A percentile compares a stretch with the other conserved stretches of the same genome.
Evolutionary conservation across 2,888 invertebrate species (phyloP).

Genomic region (Julus scanicus): DNA sequence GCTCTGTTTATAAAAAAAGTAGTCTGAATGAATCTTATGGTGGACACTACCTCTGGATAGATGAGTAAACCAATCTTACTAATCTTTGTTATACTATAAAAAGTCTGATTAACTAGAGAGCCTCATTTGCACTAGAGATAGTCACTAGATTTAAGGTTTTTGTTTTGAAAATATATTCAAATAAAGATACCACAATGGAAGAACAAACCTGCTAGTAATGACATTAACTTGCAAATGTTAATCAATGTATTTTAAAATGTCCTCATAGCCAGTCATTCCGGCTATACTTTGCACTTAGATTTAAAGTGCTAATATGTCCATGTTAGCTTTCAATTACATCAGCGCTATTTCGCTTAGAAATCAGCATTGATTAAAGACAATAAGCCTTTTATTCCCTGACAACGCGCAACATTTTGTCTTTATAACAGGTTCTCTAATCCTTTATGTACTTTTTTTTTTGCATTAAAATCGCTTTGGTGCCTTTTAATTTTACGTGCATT

Average conservation of each 20-base stretch:
- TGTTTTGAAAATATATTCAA: neutral
- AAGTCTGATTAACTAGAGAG: no score
- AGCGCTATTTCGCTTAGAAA: neutral
- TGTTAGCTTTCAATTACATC: neutral
- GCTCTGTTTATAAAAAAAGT: no score
- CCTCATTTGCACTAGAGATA: no score
- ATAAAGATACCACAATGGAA: neutral
- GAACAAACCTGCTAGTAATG: no score
- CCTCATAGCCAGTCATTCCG: neutral
- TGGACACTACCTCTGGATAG: no score
- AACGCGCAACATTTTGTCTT: neutral
- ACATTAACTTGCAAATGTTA: no score
- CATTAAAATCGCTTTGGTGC: neutral
- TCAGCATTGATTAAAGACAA: conserved; percentile 30
- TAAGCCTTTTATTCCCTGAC: neutral
- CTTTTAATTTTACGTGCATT: neutral
- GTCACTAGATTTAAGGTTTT: neutral
- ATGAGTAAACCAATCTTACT: no score
- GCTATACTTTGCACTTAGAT: neutral
- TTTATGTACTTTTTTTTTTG: neutral
- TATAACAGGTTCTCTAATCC: neutral
- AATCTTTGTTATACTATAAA: no score
- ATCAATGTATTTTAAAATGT: no score
- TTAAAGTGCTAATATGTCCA: neutral
- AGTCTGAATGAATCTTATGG: no score